These are phyloP conservation scores for Drosophila micromelanica DNA, from an alignment of 1,140 invertebrate species.

Conservation along the genomic window DNA sequence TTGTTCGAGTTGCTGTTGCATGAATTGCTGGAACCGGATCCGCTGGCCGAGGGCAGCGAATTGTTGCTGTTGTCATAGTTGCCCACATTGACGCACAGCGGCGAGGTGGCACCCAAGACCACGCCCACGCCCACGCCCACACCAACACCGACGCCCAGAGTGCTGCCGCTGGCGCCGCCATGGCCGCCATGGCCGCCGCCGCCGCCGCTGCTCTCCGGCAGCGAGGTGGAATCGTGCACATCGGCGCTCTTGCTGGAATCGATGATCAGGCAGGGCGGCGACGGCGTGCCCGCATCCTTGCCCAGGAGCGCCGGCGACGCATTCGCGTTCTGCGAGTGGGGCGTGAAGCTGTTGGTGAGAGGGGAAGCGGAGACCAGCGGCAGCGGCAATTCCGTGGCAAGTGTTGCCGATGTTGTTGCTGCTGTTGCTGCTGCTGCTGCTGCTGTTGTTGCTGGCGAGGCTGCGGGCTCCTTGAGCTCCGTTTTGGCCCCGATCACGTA, in stretches of 20 bases:
- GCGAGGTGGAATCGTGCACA: slow-evolving; percentile 75
- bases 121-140: slow-evolving; percentile 30
- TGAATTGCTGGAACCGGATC: slow-evolving; percentile 63
- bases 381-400: slow-evolving; percentile 39
- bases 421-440: not conserved
- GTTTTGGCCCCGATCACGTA: slow-evolving; percentile 86
- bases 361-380: slow-evolving; percentile 47
- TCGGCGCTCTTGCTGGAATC: slow-evolving; percentile 78
- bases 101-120: slow-evolving; percentile 52
- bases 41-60: slow-evolving; percentile 68
- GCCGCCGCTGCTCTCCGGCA: slow-evolving; percentile 56
- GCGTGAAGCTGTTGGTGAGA: slow-evolving; percentile 64
- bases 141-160: slow-evolving; percentile 1
- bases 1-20: slow-evolving; percentile 67
- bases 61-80: slow-evolving; percentile 78
- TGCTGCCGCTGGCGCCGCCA: slow-evolving; percentile 11
- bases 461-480: slow-evolving; percentile 27
- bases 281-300: slow-evolving; percentile 75
- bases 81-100: slow-evolving; percentile 67
- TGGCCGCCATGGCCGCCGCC: slow-evolving; percentile 16
- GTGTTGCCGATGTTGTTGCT: not conserved
- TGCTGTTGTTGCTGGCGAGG: slow-evolving; percentile 30
- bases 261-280: slow-evolving; percentile 75
- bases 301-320: slow-evolving; percentile 64
- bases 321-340: slow-evolving; percentile 74